Percentiles rank a stretch among this genome's conserved stretches.
These are phyloP conservation scores for Bradypus variegatus DNA, from an alignment of 2,797 vertebrate species.

Conservation along the genomic window DNA sequence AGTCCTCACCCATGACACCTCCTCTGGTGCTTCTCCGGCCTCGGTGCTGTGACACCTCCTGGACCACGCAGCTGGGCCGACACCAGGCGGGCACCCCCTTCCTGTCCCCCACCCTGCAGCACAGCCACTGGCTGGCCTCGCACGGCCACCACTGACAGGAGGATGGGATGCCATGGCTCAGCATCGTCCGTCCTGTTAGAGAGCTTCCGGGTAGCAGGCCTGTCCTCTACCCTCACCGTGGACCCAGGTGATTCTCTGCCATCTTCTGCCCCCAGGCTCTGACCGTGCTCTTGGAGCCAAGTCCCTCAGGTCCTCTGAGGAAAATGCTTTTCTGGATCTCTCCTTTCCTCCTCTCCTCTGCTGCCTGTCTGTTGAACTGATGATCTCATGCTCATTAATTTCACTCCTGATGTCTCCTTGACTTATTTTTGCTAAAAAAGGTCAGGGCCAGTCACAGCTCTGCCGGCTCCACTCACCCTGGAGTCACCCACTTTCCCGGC, in stretches of 20 bases:
- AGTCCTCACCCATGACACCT: neutral
- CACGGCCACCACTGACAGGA: neutral
- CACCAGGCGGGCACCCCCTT: no score
- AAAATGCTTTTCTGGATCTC: neutral
- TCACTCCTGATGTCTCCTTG: neutral
- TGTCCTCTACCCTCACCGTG: neutral
- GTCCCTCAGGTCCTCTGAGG: neutral
- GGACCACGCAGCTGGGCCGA: neutral
- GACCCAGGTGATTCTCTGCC: neutral
- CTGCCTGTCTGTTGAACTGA: neutral
- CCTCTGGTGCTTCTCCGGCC: neutral
- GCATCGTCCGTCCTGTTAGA: fast-evolving
- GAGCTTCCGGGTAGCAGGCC: neutral
- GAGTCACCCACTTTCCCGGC: neutral
- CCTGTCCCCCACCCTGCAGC: neutral
- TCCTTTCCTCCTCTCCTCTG: neutral
- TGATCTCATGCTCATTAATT: neutral
- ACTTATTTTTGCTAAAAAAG: conserved; percentile 3
- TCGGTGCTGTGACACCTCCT: neutral
- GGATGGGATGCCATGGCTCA: neutral
- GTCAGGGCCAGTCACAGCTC: neutral
- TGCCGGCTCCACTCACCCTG: neutral
- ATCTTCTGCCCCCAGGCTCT: neutral
- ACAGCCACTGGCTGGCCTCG: neutral
- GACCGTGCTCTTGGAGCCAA: neutral